Base-by-base conservation (phyloP, 53 echinoderm and acorn worm species). In the Arbacia lixula region DNA sequence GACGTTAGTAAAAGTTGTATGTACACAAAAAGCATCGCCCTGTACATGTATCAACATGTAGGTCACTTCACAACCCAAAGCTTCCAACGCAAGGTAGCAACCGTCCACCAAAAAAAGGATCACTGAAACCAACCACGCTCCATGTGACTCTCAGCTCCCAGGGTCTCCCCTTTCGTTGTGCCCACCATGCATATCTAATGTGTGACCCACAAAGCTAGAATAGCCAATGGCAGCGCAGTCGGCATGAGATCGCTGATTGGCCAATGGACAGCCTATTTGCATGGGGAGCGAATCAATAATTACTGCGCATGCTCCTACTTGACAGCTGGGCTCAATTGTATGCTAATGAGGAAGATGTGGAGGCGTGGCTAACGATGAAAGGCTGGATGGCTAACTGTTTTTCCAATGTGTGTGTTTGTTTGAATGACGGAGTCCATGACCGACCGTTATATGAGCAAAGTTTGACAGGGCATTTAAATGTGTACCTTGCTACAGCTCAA, bases 241-340 rank as follows among this genome's bases (percentile, higher is more conserved):
- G n/a, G n/a, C n/a, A n/a, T n/a, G n/a, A n/a, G n/a, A 17, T 12
- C 41, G 1, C 56, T 38, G 58, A 37, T 12, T 58, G 10, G 25
- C 16, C 77, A 77, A 57, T 77, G 77, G 77, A 34, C 36, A 36
- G 37, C 40, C 77, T 24, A 77, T 77, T 77, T 77, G 77, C 77
- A 77, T 77, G 50, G 5, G 37, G 31, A n/a, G n/a, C 58, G 36
- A 56, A 56, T 77, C 40, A 56, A 25, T 27, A 41, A 54, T 57
- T 36, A 54, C 24, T 0, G 28, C 56, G 77, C 77, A 77, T 58
- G 58, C 77, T 77, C 77, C 56, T 21, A 77, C n/a, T 12, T 5
- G 26, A 58, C 77, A 77, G 77, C 77, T 77, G 77, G 77, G 77
- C 77, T 75, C 57, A 64, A 86, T 86, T 86, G 86, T 86, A 86